Percentiles rank a stretch among this genome's conserved stretches.
These are phyloP conservation scores for Xyrichtys novacula DNA, from an alignment of 2,797 vertebrate species.

Conservation along the genomic window DNA sequence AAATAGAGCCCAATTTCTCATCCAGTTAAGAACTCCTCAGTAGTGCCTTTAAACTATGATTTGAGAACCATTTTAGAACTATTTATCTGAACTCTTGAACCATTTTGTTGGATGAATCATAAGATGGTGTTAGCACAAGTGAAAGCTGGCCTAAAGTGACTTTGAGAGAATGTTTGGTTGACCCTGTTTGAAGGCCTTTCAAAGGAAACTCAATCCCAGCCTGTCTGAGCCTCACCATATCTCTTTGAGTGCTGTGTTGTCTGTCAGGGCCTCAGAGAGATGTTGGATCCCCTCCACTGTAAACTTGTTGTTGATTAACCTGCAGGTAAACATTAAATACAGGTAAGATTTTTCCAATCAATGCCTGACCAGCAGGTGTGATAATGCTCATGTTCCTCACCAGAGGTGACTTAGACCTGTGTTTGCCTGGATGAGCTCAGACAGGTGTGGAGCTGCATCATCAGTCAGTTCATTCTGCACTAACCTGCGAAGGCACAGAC, in stretches of 20 bases:
- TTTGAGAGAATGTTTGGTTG: no score
- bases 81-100: no score
- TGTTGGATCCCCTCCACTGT: conserved; percentile 85
- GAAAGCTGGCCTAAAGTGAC: no score
- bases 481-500: conserved; percentile 83
- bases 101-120: no score
- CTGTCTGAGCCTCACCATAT: conserved; percentile 87
- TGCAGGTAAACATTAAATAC: conserved; percentile 63
- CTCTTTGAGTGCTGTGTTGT: conserved; percentile 89
- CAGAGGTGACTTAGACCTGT: conserved; percentile 89
- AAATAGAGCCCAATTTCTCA: no score
- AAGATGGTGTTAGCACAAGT: no score
- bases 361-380: background rate
- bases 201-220: background rate
- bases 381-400: conserved; percentile 73
- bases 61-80: no score
- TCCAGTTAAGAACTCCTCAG: no score
- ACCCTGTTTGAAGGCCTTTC: background rate
- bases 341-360: background rate
- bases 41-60: no score
- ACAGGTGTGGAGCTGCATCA: conserved; percentile 87
- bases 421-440: conserved; percentile 88
- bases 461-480: conserved; percentile 92
- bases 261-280: conserved; percentile 84
- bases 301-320: conserved; percentile 92